Base-by-base conservation (phyloP, 2,888 invertebrate species). In the Diplolepis rosae region DNA sequence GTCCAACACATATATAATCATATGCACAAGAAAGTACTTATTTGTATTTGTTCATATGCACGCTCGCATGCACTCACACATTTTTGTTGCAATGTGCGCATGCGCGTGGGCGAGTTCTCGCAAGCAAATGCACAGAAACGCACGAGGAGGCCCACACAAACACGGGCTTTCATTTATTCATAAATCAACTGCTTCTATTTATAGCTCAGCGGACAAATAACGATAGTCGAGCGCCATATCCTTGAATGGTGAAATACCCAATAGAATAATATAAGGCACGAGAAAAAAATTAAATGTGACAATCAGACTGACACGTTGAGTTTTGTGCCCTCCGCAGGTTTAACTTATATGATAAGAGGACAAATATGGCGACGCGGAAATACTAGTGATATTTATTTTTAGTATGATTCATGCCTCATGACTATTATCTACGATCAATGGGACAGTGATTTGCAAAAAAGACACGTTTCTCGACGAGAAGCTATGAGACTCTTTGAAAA, bases 121-220 rank as follows among this genome's bases (percentile, higher is more conserved):
- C 52, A 54, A 71, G 65, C 65, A 18, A 68, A 32, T 66, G 39
- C 65, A 42, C 45, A 48, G 42, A 30, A 65, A n/a, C 52, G 30
- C 61, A 67, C 50, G 68, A 68, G 50, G 61, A 65, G 74, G 68
- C 66, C 70, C 68, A 69, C 69, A 69, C 75, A 68, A 73, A 76
- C 72, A 76, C 79, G 79, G 78, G 83, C 84, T 86, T 87, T 86
- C 84, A 84, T 86, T 86, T 86, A 86, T 87, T 86, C 86, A 85
- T 86, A 87, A 87, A 87, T 86, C 87, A 87, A 85, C 85, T 82
- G 83, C 73, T 72, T 72, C 85, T 87, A 87, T 87, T 86, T 87
- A 86, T 87, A 87, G 86, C 81, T 65, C 79, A 78, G 75, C 82
- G 82, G 84, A 84, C 84, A 85, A 86, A 86, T 86, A 86, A 83